These are phyloP conservation scores for Plusia festucae DNA, from an alignment of 2,888 invertebrate genomes.

Conservation along the genomic window DNA sequence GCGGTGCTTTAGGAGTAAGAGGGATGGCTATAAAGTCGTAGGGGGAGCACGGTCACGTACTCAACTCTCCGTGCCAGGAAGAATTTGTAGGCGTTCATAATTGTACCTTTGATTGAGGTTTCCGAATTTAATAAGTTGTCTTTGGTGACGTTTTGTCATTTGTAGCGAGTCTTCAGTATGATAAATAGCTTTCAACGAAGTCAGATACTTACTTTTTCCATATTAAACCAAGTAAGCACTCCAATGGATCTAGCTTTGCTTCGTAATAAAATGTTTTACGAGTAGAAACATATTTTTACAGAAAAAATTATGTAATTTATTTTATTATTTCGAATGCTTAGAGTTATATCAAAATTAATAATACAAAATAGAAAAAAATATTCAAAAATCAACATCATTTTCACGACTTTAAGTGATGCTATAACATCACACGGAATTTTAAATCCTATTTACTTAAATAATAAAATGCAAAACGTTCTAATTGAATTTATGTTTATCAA, in stretches of 20 bases:
- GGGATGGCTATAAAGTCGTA: conserved; percentile 61
- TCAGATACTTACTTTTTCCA: background rate
- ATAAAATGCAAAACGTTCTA: too few relatives aligned
- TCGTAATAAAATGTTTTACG: background rate
- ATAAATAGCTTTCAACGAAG: conserved; percentile 21
- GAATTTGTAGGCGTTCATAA: conserved; percentile 84
- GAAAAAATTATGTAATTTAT: too few relatives aligned
- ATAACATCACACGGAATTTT: too few relatives aligned
- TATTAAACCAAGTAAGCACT: background rate
- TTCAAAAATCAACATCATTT: too few relatives aligned
- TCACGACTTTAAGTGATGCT: too few relatives aligned
- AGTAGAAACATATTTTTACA: too few relatives aligned
- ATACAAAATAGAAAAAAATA: too few relatives aligned
- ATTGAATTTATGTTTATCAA: too few relatives aligned
- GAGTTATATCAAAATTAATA: too few relatives aligned
- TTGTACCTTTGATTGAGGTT: conserved; percentile 80
- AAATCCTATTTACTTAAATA: too few relatives aligned
- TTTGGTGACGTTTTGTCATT: conserved; percentile 51
- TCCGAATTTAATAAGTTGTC: conserved; percentile 78
- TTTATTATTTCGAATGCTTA: too few relatives aligned
- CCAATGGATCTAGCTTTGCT: background rate
- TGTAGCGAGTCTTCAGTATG: conserved; percentile 33
- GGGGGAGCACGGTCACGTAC: conserved; percentile 75
- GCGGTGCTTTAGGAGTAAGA: conserved; percentile 43
- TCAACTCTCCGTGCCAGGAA: conserved; percentile 72